Evolutionary conservation across 37 sponge, comb jelly and placozoan genomes (phyloP), one percentile per base, ranked within the genome.

Genomic region (Chondrilla cf. caribensis): DNA sequence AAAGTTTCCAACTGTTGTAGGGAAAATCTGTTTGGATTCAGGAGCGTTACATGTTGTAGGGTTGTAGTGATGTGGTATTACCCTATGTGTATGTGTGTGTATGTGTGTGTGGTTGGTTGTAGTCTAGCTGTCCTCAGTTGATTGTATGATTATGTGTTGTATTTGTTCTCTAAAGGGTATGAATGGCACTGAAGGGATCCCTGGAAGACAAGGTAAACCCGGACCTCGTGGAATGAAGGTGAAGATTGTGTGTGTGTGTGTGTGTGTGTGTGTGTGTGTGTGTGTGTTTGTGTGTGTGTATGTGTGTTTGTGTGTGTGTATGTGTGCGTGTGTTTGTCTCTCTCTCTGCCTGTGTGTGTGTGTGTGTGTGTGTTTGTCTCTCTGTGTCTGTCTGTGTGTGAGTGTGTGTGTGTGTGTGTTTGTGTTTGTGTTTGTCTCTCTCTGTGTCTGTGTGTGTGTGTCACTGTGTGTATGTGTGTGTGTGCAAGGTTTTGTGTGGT

Each of bases 191-290:
- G 64, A 38, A 82, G 38, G 44, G 22, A n/a, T 51, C 8, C 15
- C 14, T 14, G 25, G 58, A 15, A 51, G 57, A 58, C 5, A 42
- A 47, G 79, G 40, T 19, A 47, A 37, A 51, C 57, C 11, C n/a
- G n/a, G n/a, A n/a, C n/a, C n/a, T n/a, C n/a, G n/a, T n/a, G n/a
- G n/a, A n/a, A n/a, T n/a, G n/a, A n/a, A n/a, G n/a, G n/a, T n/a
- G n/a, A n/a, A n/a, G n/a, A n/a, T n/a, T n/a, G 78, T 21, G 72
- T 43, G 58, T 47, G 73, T 44, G 72, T 68, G 75, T 47, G 83
- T 21, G 76, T 44, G 76, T 21, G 73, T 21, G 59, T 43, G 75
- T 17, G 83, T 24, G 75, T 68, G 58, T 29, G 58, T 44, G 59
- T 44, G 73, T 24, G 73, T 29, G 39, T 22, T 57, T n/a, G 59